Evolutionary conservation across 2,797 vertebrate species (phyloP).

Genomic region (Epinephelus malabaricus): DNA sequence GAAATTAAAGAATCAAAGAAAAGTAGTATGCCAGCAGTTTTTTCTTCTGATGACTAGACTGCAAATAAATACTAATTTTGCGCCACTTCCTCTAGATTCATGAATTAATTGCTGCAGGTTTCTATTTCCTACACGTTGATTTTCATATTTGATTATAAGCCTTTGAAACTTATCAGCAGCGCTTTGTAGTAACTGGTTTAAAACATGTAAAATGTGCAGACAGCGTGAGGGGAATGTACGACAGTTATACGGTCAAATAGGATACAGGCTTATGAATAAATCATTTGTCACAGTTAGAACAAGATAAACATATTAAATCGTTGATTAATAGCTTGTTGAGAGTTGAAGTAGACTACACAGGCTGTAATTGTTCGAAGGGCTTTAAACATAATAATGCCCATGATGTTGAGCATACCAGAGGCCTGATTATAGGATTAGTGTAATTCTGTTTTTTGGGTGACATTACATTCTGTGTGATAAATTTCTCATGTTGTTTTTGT

Average conservation of each 20-base stretch:
- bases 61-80: not conserved
- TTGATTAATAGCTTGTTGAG: not conserved
- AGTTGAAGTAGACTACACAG: not conserved
- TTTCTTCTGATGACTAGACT: no score
- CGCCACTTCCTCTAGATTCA: not conserved
- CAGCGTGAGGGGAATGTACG: no score
- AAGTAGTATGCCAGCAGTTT: no score
- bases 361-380: slow-evolving; percentile 12
- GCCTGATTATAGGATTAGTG: slow-evolving; percentile 37
- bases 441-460: slow-evolving; percentile 11
- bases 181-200: not conserved
- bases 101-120: not conserved
- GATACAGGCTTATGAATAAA: not conserved
- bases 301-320: slow-evolving; percentile 12
- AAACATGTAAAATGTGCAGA: not conserved
- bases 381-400: not conserved
- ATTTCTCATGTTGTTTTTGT: slow-evolving; percentile 10
- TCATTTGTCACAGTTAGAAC: not conserved
- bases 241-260: not conserved
- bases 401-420: slow-evolving; percentile 32
- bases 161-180: not conserved
- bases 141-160: not conserved
- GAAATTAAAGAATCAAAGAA: no score
- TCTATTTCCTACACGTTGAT: not conserved
- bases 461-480: slow-evolving; percentile 17